Conservation (phyloP, 2,888 invertebrate genomes). For the Cyclophora albipunctata region DNA sequence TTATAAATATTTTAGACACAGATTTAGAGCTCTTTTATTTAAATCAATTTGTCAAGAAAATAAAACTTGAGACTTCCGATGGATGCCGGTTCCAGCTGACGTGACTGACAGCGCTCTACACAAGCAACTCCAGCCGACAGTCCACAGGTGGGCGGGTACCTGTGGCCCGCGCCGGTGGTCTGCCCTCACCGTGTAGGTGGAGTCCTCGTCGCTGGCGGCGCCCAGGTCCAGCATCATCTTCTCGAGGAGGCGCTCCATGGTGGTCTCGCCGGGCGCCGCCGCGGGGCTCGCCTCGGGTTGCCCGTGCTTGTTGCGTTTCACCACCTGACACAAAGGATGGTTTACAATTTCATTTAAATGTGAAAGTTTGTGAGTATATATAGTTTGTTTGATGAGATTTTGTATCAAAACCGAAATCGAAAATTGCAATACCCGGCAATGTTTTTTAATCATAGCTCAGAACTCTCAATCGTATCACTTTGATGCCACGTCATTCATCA, state of each 20-base stretch:
- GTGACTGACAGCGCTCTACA: too few relatives aligned
- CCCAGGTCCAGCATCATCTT: conserved; percentile 64
- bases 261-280: conserved; percentile 32
- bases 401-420: too few relatives aligned
- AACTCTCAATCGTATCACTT: too few relatives aligned
- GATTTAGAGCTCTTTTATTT: too few relatives aligned
- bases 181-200: conserved; percentile 46
- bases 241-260: conserved; percentile 65
- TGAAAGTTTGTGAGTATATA: background rate
- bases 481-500: too few relatives aligned
- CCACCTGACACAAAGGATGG: conserved; percentile 31
- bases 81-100: background rate
- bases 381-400: background rate
- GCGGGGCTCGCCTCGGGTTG: conserved; percentile 24
- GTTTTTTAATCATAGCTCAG: too few relatives aligned
- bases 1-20: too few relatives aligned
- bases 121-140: too few relatives aligned
- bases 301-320: conserved; percentile 43
- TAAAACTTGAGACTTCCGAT: background rate
- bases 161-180: too few relatives aligned
- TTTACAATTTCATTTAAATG: background rate
- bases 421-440: too few relatives aligned
- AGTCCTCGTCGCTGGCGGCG: conserved; percentile 59
- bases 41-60: too few relatives aligned
- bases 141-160: too few relatives aligned